Conservation (phyloP, 2,888 invertebrate species). For the Latheticus oryzae region DNA sequence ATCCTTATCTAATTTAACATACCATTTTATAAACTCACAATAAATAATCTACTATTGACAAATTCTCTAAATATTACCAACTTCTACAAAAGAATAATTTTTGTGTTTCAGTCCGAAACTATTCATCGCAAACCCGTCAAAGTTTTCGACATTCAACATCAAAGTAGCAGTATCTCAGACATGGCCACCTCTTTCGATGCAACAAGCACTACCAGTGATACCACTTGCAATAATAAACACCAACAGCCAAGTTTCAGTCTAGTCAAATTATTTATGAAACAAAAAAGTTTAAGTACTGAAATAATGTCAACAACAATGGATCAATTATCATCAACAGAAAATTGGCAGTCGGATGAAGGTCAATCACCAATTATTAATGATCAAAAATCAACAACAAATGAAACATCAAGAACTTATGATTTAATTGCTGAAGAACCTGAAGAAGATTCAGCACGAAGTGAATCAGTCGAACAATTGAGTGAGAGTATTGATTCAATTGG, state of each 20-base stretch:
- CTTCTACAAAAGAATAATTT: no score
- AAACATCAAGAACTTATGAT: conserved; percentile 63
- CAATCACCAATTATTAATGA: conserved; percentile 65
- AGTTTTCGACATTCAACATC: conserved; percentile 65
- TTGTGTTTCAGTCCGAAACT: conserved; percentile 60
- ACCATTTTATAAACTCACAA: no score
- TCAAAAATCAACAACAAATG: conserved; percentile 63
- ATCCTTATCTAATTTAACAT: no score
- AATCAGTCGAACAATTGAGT: conserved; percentile 66
- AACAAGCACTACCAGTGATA: conserved; percentile 57
- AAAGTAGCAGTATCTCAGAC: conserved; percentile 62
- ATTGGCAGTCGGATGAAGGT: conserved; percentile 75
- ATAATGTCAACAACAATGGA: conserved; percentile 77
- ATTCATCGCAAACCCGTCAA: conserved; percentile 61
- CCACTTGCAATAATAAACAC: conserved; percentile 53
- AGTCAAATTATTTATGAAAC: conserved; percentile 90
- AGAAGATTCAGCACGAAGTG: conserved; percentile 68
- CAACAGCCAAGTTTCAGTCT: conserved; percentile 82
- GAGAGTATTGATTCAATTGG: conserved; percentile 65
- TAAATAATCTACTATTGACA: no score
- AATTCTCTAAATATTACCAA: no score
- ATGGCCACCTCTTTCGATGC: conserved; percentile 65
- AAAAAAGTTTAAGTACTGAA: conserved; percentile 85
- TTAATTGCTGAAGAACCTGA: conserved; percentile 70
- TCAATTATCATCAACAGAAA: conserved; percentile 79